phyloP scores from a whole-genome alignment of 2,888 invertebrate species.

The Oligia strigilis region DNA sequence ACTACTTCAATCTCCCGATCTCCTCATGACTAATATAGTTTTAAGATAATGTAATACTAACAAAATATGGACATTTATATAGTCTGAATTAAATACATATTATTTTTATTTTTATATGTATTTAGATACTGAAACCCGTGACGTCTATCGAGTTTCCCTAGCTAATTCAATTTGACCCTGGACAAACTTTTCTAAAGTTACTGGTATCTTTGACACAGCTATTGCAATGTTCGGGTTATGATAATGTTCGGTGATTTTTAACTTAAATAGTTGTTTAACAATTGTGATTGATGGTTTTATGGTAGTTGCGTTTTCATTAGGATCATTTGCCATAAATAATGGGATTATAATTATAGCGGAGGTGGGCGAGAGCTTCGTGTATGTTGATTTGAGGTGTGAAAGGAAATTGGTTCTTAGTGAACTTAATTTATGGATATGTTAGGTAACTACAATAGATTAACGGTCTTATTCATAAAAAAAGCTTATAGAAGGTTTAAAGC shows the following conservation, averaged over 20 bases:
- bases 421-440: conserved; percentile 23
- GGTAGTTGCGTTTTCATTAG: conserved; percentile 47
- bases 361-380: conserved; percentile 32
- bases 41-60: no score
- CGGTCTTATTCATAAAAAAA: no score
- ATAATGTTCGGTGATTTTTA: conserved; percentile 44
- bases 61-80: no score
- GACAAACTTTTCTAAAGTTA: conserved; percentile 14
- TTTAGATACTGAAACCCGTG: no score
- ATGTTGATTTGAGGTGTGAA: conserved; percentile 7
- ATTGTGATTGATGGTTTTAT: conserved; percentile 50
- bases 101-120: no score
- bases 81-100: no score
- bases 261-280: conserved; percentile 37
- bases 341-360: conserved; percentile 41
- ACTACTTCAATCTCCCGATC: no score
- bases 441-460: neutral
- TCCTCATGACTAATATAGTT: no score
- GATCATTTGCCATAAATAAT: conserved; percentile 53
- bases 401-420: conserved; percentile 27
- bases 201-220: conserved; percentile 46
- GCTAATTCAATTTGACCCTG: no score
- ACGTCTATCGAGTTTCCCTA: no score
- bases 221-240: conserved; percentile 39
- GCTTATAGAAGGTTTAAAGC: no score